Percentiles rank a stretch among this genome's conserved stretches.
Evolutionary conservation across 2,888 invertebrate genomes (phyloP).

Genomic region (Nysson spinosus): DNA sequence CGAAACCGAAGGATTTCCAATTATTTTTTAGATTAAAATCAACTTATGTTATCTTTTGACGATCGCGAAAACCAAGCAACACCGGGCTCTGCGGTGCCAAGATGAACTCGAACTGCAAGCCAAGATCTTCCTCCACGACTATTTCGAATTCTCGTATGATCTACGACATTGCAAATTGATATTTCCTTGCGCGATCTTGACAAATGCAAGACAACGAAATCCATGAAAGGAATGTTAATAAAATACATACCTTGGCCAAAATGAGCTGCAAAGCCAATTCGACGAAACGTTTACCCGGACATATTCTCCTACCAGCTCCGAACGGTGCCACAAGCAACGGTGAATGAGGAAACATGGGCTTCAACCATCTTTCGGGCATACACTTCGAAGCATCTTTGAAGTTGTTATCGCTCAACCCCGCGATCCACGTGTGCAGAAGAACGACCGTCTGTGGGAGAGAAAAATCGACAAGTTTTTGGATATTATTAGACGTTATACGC

Average conservation of each 20-base stretch:
- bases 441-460: slow-evolving; percentile 82
- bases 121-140: slow-evolving; percentile 83
- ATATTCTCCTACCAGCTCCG: slow-evolving; percentile 88
- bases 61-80: slow-evolving; percentile 81
- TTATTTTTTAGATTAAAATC: background rate
- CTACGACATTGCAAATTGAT: too few relatives aligned
- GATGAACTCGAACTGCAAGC: slow-evolving; percentile 89
- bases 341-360: slow-evolving; percentile 79
- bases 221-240: too few relatives aligned
- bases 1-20: slow-evolving; percentile 9
- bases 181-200: too few relatives aligned
- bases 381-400: slow-evolving; percentile 85
- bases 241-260: slow-evolving; percentile 82
- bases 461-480: background rate
- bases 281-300: slow-evolving; percentile 91
- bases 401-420: slow-evolving; percentile 86
- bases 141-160: slow-evolving; percentile 86
- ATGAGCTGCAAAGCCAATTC: slow-evolving; percentile 87
- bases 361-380: slow-evolving; percentile 88
- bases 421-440: slow-evolving; percentile 89
- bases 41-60: slow-evolving; percentile 30
- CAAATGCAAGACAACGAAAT: too few relatives aligned
- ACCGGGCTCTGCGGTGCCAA: slow-evolving; percentile 88
- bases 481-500: too few relatives aligned
- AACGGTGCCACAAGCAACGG: slow-evolving; percentile 87